Conservation (phyloP, 1,140 invertebrate genomes). For the Rhopalosiphum padi region DNA sequence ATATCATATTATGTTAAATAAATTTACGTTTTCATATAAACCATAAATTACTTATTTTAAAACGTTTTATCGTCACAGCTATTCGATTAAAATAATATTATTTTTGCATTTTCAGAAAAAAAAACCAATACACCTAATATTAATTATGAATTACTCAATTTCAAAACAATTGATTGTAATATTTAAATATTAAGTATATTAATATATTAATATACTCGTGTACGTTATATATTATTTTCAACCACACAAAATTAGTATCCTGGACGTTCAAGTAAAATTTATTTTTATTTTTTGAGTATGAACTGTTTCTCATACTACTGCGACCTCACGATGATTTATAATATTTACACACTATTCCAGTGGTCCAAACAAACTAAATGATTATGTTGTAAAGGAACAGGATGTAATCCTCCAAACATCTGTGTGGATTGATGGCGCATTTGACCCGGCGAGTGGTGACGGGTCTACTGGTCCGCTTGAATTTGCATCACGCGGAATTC, state of each 20-base stretch:
- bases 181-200: background rate
- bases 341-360: background rate
- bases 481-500: background rate
- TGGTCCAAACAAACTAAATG: constrained; percentile 44
- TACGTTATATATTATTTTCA: background rate
- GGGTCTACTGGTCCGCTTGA: background rate
- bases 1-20: background rate
- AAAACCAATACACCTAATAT: background rate
- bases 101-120: background rate
- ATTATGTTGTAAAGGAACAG: background rate
- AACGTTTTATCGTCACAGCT: background rate
- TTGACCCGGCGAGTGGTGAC: background rate
- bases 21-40: too few species aligned
- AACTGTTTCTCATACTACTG: background rate
- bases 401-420: background rate
- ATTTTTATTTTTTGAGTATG: background rate
- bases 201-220: background rate
- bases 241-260: background rate
- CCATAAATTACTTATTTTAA: background rate
- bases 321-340: background rate
- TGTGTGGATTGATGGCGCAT: background rate
- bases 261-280: background rate
- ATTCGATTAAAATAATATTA: background rate
- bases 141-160: background rate
- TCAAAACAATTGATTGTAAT: background rate